phyloP scores from a whole-genome alignment of 2,797 vertebrate genomes.

The Moxostoma hubbsi region DNA sequence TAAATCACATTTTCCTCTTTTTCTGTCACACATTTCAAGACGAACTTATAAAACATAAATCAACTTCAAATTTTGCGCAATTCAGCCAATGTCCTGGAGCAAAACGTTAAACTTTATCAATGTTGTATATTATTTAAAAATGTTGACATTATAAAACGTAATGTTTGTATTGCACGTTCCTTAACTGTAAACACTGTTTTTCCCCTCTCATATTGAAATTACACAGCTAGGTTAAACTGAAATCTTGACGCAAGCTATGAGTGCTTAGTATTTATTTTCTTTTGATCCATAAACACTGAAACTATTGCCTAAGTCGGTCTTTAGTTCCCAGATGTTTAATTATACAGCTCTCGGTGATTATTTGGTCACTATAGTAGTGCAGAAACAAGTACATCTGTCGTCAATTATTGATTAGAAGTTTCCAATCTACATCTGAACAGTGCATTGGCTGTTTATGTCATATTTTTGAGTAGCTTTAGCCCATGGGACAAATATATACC shows the following conservation, averaged over 20 bases:
- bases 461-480: neutral
- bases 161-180: slow-evolving; percentile 67
- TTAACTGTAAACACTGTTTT: slow-evolving; percentile 65
- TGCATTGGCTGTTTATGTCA: neutral
- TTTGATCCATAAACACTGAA: neutral
- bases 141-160: slow-evolving; percentile 57
- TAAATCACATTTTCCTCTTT: neutral
- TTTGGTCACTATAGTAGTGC: too few relatives aligned
- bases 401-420: neutral
- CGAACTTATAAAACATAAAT: slow-evolving; percentile 16
- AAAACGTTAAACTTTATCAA: slow-evolving; percentile 55
- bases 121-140: slow-evolving; percentile 66
- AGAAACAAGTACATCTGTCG: neutral
- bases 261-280: neutral
- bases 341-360: neutral
- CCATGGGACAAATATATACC: slow-evolving; percentile 22
- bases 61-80: neutral
- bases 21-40: neutral
- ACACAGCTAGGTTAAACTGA: slow-evolving; percentile 55
- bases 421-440: neutral
- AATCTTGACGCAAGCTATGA: slow-evolving; percentile 4
- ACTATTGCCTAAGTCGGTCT: neutral
- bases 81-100: slow-evolving; percentile 64
- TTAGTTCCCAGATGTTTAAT: slow-evolving; percentile 8
- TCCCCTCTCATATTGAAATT: slow-evolving; percentile 53